Conservation (phyloP, 1,140 invertebrate genomes). For the Cepaea nemoralis region DNA sequence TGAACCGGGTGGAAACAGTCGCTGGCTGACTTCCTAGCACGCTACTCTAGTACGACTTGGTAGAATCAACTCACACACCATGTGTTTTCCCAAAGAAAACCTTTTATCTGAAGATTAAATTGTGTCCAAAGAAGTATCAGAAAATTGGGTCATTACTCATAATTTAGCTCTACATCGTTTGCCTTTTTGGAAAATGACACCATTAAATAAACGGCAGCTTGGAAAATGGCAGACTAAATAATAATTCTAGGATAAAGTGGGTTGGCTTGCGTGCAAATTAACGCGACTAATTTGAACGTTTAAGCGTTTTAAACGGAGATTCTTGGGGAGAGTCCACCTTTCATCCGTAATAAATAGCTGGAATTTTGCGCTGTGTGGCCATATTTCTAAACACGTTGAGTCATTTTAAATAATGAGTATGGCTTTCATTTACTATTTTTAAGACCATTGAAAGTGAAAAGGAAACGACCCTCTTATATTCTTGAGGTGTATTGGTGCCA, state of each 20-base stretch:
- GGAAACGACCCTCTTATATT: too few relatives aligned
- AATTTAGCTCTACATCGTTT: not conserved
- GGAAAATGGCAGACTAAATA: not conserved
- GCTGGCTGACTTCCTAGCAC: not conserved
- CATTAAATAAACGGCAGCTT: not conserved
- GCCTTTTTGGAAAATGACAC: not conserved
- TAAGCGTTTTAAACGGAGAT: too few relatives aligned
- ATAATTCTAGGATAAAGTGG: not conserved
- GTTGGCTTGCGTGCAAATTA: not conserved
- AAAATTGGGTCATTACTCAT: not conserved
- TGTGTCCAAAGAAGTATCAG: not conserved
- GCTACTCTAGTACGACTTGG: not conserved
- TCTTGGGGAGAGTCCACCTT: too few relatives aligned
- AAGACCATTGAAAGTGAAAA: too few relatives aligned
- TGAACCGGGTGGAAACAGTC: conserved; percentile 26
- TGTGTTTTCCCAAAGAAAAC: not conserved
- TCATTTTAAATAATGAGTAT: too few relatives aligned
- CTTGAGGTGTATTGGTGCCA: too few relatives aligned
- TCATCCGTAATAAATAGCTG: too few relatives aligned
- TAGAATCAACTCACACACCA: not conserved
- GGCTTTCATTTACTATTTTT: too few relatives aligned
- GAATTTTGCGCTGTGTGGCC: too few relatives aligned
- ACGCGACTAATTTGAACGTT: not conserved
- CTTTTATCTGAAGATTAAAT: not conserved
- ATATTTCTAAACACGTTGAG: too few relatives aligned